Conservation (phyloP, 2,797 vertebrate genomes). For the Crocidura indochinensis region DNA sequence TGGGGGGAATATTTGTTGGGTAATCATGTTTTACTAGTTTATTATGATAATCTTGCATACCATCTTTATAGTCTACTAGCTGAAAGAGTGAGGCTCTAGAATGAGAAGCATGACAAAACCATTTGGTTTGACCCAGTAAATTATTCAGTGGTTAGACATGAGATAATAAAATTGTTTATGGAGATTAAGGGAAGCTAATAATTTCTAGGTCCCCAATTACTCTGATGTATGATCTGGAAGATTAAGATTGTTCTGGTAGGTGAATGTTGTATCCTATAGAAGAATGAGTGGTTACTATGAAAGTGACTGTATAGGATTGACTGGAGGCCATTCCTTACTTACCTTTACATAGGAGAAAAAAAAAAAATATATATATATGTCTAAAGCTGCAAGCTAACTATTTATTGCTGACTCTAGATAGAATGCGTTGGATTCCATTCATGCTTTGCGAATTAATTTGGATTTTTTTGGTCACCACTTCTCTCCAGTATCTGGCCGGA, state of each 20-base stretch:
- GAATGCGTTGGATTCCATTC: not conserved
- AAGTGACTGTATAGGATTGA: not conserved
- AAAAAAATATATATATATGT: not conserved
- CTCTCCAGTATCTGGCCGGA: constrained; percentile 95
- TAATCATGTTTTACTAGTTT: not conserved
- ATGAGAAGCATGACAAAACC: not conserved
- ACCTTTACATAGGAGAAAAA: not conserved
- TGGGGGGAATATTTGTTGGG: not conserved
- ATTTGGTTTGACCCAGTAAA: constrained; percentile 3
- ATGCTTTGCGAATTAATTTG: constrained; percentile 45
- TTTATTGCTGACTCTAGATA: constrained; percentile 15
- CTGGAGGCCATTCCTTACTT: not conserved
- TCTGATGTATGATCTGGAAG: not conserved
- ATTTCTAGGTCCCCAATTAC: constrained; percentile 9
- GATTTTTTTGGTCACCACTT: not conserved
- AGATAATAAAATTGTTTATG: not conserved
- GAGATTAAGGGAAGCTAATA: constrained; percentile 7
- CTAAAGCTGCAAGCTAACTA: not conserved
- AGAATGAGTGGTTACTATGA: not conserved
- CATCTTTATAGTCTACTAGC: not conserved
- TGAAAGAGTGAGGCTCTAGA: not conserved
- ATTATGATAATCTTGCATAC: not conserved
- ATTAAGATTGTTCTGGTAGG: not conserved
- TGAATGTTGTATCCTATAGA: not conserved
- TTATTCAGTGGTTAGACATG: constrained; percentile 25